Conservation (phyloP, 1,140 invertebrate genomes). For the Pygmarrhopalites habei region DNA sequence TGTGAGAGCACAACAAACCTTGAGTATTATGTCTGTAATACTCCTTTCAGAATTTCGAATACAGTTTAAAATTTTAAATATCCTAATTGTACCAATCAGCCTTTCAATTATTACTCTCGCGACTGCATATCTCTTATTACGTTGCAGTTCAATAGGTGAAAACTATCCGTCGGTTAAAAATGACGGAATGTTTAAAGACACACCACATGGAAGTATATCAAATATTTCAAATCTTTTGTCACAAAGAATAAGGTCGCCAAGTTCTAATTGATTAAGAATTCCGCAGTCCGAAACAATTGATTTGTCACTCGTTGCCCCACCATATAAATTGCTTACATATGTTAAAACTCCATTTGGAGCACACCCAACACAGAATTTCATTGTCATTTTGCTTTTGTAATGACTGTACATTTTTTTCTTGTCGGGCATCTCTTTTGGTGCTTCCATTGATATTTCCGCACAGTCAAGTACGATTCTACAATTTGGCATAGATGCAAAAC, state of each 20-base stretch:
- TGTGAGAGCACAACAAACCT: not conserved
- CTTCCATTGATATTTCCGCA: too few species aligned
- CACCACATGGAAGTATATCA: not conserved
- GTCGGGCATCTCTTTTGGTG: too few species aligned
- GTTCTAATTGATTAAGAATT: not conserved
- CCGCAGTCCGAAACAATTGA: not conserved
- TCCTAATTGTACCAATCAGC: not conserved
- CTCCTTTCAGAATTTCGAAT: not conserved
- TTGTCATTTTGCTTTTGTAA: too few species aligned
- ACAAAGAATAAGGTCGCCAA: not conserved
- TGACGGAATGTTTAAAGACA: constrained; percentile 1
- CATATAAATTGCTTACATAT: too few species aligned
- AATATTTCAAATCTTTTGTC: constrained; percentile 9
- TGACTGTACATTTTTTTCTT: too few species aligned
- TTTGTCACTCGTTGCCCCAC: not conserved
- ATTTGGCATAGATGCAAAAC: too few species aligned
- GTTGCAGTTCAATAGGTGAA: not conserved
- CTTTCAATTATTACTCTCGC: constrained; percentile 9
- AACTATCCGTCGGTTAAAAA: not conserved
- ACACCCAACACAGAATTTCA: too few species aligned
- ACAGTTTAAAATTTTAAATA: constrained; percentile 4
- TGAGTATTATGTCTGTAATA: not conserved
- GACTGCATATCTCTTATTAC: not conserved
- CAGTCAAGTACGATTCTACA: too few species aligned
- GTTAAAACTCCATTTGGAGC: too few species aligned